Base-by-base conservation (phyloP, 2,113 vertebrate species). In the Macroglossus sobrinus region DNA sequence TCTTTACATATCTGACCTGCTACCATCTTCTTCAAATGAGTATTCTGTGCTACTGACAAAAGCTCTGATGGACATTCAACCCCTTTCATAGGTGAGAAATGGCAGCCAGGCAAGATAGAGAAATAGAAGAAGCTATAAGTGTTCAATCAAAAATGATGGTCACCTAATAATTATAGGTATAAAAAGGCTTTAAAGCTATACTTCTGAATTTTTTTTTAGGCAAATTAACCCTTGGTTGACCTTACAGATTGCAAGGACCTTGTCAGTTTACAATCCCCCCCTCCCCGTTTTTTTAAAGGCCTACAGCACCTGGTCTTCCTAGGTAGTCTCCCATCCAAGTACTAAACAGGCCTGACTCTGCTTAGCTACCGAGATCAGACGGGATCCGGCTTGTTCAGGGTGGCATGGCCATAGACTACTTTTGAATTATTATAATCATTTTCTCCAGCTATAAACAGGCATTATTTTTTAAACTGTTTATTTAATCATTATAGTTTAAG, bases 101-200 rank as follows among this genome's bases (percentile, higher is more conserved):
- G 72, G 40, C 40, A 89, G 40, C 69, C 26, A 45, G 84, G 43
- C 80, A 97, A 53, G 96, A 38, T 14, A 68, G 59, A 97, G 40
- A 72, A 95, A 92, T 33, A 69, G n/a, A 91, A 80, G 68, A 15
- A 88, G 59, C 24, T 80, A 1, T 87, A 84, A 45, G 53, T 59
- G 38, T 24, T 71, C 61, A 92, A 95, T 57, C n/a, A 91, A 76
- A 97, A 97, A 96, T 59, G 80, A 95, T 30, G 61, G 59, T 59
- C 22, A 57, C 19, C 47, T 79, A 28, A 80, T 24, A 94, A 84
- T 75, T 72, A 53, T 64, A 28, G n/a, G 50, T 50, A 47, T 78
- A 47, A 68, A 12, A 72, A 12, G n/a, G 47, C 50, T 75, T 94
- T 80, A 74, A 72, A 66, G 68, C 53, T 95, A 19, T 53, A 57